Conservation (phyloP, 2,888 invertebrate genomes). For the Colletes collaris region DNA sequence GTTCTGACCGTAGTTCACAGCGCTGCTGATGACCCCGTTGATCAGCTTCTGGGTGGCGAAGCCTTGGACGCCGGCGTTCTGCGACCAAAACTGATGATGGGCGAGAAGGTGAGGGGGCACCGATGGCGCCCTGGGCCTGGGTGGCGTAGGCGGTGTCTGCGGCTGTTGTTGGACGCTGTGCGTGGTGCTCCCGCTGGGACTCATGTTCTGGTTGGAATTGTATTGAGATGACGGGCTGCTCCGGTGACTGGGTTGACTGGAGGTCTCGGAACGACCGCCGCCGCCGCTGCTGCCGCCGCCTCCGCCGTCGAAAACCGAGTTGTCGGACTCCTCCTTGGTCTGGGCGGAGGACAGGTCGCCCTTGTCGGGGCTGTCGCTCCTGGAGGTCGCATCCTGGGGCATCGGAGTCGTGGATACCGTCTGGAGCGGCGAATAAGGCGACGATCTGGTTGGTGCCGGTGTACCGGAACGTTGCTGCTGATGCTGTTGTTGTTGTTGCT, state of each 20-base stretch:
- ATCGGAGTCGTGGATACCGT: slow-evolving; percentile 80
- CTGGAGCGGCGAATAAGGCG: slow-evolving; percentile 84
- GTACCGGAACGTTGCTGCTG: slow-evolving; percentile 79
- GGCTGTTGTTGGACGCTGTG: slow-evolving; percentile 63
- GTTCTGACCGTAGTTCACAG: slow-evolving; percentile 80
- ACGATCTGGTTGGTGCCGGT: slow-evolving; percentile 80
- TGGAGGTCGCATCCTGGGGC: slow-evolving; percentile 75
- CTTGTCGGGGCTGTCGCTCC: slow-evolving; percentile 77
- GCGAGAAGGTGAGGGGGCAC: slow-evolving; percentile 84
- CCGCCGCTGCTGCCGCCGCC: slow-evolving; percentile 75
- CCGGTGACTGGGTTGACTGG: slow-evolving; percentile 75
- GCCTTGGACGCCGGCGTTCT: slow-evolving; percentile 79
- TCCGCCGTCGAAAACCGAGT: slow-evolving; percentile 85
- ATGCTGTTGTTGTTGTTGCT: slow-evolving; percentile 75
- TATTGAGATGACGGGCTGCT: slow-evolving; percentile 81
- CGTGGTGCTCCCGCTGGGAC: slow-evolving; percentile 75
- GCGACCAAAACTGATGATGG: slow-evolving; percentile 83
- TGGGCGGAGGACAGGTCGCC: slow-evolving; percentile 77
- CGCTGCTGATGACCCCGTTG: slow-evolving; percentile 81
- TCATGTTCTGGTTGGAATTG: slow-evolving; percentile 76
- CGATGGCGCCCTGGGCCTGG: slow-evolving; percentile 83
- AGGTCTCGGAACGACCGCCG: slow-evolving; percentile 67
- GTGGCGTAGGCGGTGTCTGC: slow-evolving; percentile 69
- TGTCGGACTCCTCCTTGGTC: slow-evolving; percentile 83
- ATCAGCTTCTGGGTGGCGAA: slow-evolving; percentile 81